These are phyloP conservation scores for Chaetops frenatus DNA, from an alignment of 2,113 vertebrate genomes.

Conservation along the genomic window DNA sequence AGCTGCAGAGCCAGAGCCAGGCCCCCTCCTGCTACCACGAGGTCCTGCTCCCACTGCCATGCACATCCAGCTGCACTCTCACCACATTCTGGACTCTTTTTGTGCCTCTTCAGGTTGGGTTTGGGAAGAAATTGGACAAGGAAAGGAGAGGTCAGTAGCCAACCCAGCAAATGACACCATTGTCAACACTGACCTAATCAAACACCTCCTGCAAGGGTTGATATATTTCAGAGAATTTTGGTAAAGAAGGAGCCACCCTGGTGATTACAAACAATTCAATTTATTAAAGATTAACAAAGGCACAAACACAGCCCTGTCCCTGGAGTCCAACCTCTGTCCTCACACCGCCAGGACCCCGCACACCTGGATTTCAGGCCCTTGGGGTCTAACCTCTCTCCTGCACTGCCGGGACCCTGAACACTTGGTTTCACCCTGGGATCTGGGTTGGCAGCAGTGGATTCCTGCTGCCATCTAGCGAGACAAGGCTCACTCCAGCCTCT, in stretches of 20 bases:
- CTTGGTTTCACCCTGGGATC: accelerated
- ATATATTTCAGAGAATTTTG: neutral
- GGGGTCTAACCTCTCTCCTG: neutral
- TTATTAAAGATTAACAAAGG: neutral
- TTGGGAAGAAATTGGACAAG: neutral
- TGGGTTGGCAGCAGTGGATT: neutral
- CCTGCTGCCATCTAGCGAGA: slow-evolving; percentile 16
- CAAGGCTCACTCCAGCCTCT: neutral
- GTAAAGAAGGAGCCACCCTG: neutral
- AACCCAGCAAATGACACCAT: neutral
- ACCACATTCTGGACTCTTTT: neutral
- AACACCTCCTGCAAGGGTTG: neutral
- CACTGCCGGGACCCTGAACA: neutral
- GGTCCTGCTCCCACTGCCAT: neutral
- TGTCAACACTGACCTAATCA: slow-evolving; percentile 14
- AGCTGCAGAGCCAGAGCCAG: neutral
- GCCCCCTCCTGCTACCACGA: neutral
- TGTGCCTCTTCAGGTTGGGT: neutral
- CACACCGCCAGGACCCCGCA: accelerated
- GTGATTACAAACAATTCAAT: neutral
- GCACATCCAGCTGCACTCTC: accelerated
- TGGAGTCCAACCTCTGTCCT: neutral
- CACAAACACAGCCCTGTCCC: neutral
- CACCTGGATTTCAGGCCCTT: accelerated
- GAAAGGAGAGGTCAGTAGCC: neutral